Percentiles rank a stretch among this genome's conserved stretches.
These are phyloP conservation scores for Danio rerio DNA, from an alignment of 2,113 vertebrate species.

Conservation along the genomic window DNA sequence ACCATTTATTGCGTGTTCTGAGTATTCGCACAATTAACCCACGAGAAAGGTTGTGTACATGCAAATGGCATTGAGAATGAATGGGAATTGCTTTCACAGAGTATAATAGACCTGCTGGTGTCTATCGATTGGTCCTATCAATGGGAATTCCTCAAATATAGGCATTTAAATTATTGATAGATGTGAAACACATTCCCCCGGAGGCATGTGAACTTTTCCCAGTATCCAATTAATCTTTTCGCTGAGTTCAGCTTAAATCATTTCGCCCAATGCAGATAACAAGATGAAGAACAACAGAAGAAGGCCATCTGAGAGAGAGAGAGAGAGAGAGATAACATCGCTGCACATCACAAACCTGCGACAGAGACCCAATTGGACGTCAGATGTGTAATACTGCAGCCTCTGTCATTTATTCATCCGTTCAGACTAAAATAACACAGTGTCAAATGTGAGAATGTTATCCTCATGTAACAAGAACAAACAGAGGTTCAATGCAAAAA, in stretches of 20 bases:
- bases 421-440: neutral
- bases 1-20: no score
- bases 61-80: constrained; percentile 19
- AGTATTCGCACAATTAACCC: no score
- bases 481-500: neutral
- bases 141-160: constrained; percentile 73
- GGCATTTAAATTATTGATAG: constrained; percentile 75
- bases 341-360: constrained; percentile 6
- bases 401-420: constrained; percentile 13
- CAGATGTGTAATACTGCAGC: constrained; percentile 19
- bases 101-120: constrained; percentile 59
- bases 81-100: constrained; percentile 45
- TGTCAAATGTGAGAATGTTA: neutral
- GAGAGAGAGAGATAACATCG: constrained; percentile 40
- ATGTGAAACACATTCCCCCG: constrained; percentile 60
- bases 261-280: constrained; percentile 73
- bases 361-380: constrained; percentile 24
- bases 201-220: constrained; percentile 73
- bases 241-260: constrained; percentile 74
- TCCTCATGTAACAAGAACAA: neutral
- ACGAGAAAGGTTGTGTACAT: neutral
- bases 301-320: constrained; percentile 17
- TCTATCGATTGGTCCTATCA: constrained; percentile 73
- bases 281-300: constrained; percentile 63
- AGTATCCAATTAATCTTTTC: constrained; percentile 79